Conservation (phyloP, 2,113 vertebrate genomes). For the Oreochromis aureus region DNA sequence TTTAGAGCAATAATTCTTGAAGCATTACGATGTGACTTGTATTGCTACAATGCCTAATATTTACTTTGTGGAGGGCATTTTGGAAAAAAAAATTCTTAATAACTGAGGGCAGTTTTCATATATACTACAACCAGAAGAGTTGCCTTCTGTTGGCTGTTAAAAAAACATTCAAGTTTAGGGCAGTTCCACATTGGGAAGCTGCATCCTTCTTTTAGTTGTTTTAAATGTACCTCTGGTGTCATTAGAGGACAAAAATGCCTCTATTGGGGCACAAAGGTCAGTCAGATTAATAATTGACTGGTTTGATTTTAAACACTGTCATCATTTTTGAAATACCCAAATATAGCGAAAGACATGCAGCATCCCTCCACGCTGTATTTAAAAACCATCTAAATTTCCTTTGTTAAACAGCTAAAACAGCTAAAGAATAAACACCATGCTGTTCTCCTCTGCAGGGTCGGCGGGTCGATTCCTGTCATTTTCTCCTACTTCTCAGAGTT, state of each 20-base stretch:
- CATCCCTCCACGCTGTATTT: neutral
- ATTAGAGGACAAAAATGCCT: neutral
- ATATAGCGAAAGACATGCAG: neutral
- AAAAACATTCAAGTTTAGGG: neutral
- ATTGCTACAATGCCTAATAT: neutral
- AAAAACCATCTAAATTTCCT: neutral
- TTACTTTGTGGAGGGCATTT: neutral
- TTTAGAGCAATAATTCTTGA: neutral
- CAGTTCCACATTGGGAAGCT: neutral
- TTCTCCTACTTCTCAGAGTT: slow-evolving; percentile 81
- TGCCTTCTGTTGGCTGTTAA: neutral
- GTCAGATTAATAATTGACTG: neutral
- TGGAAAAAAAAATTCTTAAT: neutral
- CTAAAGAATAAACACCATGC: neutral
- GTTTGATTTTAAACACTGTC: neutral
- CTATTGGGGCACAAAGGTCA: neutral
- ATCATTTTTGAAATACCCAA: neutral
- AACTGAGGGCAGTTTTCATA: neutral
- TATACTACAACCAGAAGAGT: neutral
- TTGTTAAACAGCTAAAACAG: neutral
- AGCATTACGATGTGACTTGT: neutral
- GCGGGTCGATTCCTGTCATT: slow-evolving; percentile 75
- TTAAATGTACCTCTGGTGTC: neutral
- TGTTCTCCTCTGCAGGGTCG: slow-evolving; percentile 57
- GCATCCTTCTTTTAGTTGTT: neutral